phyloP scores from a whole-genome alignment of 2,797 vertebrate species.

The Semaprochilodus insignis region DNA sequence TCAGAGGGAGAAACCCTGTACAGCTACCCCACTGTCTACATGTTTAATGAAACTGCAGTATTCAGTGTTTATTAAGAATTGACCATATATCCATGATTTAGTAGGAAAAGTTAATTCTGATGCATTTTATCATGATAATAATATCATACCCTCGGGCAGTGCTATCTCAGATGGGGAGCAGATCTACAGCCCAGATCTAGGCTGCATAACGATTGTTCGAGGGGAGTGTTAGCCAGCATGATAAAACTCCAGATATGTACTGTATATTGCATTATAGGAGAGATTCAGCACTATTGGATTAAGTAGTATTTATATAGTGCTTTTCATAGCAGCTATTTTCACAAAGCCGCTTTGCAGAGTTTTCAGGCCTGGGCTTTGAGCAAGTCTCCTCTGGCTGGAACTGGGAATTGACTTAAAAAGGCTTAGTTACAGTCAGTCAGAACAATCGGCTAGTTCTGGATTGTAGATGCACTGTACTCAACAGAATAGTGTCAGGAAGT shows the following conservation, averaged over 20 bases:
- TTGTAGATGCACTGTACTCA: background rate
- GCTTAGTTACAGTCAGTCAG: slow-evolving; percentile 21
- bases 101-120: background rate
- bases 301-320: background rate
- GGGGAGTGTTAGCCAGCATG: background rate
- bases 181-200: background rate
- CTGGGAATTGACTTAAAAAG: slow-evolving; percentile 4
- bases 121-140: background rate
- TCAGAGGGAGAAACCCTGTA: too few relatives aligned
- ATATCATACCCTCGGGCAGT: too few relatives aligned
- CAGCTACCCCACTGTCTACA: too few relatives aligned
- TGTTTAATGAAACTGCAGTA: too few relatives aligned
- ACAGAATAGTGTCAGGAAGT: background rate
- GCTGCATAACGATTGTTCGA: background rate
- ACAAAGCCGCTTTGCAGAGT: slow-evolving; percentile 4
- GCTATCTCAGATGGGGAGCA: too few relatives aligned
- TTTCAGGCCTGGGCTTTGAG: background rate
- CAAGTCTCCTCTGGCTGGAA: background rate
- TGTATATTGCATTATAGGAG: background rate
- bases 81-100: too few relatives aligned
- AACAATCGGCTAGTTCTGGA: too few relatives aligned
- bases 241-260: background rate
- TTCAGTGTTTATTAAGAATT: too few relatives aligned
- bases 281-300: background rate
- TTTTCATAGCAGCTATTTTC: background rate